Base-by-base conservation (phyloP, 2,888 invertebrate genomes). In the Heliconius aoede region DNA sequence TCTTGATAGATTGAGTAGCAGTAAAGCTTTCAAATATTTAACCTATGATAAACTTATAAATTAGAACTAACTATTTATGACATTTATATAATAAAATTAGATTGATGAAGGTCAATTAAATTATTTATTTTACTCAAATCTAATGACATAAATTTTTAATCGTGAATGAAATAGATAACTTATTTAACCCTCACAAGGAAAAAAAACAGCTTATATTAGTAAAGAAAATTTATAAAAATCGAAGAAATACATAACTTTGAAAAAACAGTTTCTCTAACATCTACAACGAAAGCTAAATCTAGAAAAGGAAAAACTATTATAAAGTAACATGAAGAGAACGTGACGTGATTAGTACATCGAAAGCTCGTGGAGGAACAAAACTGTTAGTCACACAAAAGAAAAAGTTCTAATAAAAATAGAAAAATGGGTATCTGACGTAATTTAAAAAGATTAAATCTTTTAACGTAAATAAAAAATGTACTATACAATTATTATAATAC, bases 281-380 rank as follows among this genome's bases (percentile, higher is more conserved):
- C 72, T 72, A 72, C 60, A 72, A 60, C 26, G 26, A 72, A 72
- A 40, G 60, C 72, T 36, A 74, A 67, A n/a, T 74, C 46, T 74
- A 58, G 36, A 74, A 46, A 74, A 28, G 18, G 28, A 51, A 67
- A 36, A 61, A 61, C 46, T 46, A 46, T 46, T 46, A 46, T 9
- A 30, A 74, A 67, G 7, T 55, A 71, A 72, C 67, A 72, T 28
- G 65, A 69, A 30, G 15, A 61, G 69, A 24, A 60, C 60, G 77
- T 77, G 77, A 76, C 76, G 74, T 78, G 74, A 76, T 76, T 79
- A 62, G 72, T 77, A 67, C 80, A 78, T 58, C 61, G 76, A 80
- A 80, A 80, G 78, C 80, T 75, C 68, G 46, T 76, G 74, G 77
- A 75, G 77, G 78, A 79, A 72, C 69, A 62, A 40, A 72, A 76